phyloP scores from a whole-genome alignment of 2,113 vertebrate species.

The Empidonax traillii region DNA sequence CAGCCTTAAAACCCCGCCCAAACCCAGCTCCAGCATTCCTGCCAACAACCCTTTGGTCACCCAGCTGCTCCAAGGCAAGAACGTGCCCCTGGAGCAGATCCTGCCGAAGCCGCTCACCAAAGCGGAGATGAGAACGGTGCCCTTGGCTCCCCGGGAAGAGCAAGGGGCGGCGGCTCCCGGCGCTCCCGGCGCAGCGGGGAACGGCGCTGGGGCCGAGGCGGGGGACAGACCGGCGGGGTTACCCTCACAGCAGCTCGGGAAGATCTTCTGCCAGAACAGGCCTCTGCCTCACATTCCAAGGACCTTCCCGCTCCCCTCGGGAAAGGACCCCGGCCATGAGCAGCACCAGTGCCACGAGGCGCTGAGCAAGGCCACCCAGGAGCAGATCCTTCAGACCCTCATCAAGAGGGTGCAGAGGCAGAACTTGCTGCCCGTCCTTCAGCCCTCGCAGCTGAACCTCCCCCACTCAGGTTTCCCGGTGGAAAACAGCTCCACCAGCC shows the following conservation, averaged over 20 bases:
- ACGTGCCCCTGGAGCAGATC: slow-evolving; percentile 91
- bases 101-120: slow-evolving; percentile 86
- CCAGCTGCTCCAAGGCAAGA: slow-evolving; percentile 92
- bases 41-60: slow-evolving; percentile 95
- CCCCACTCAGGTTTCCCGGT: slow-evolving; percentile 68
- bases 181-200: not conserved
- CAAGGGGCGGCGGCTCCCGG: not conserved
- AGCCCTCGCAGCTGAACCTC: slow-evolving; percentile 71
- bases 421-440: slow-evolving; percentile 58
- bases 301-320: slow-evolving; percentile 58
- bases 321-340: slow-evolving; percentile 52
- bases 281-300: slow-evolving; percentile 67
- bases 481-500: slow-evolving; percentile 71
- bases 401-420: slow-evolving; percentile 82
- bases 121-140: slow-evolving; percentile 72
- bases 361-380: slow-evolving; percentile 82
- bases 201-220: not conserved
- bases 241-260: slow-evolving; percentile 48
- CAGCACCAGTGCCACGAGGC: slow-evolving; percentile 74
- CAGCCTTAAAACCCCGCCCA: slow-evolving; percentile 65
- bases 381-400: slow-evolving; percentile 87
- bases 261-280: slow-evolving; percentile 61
- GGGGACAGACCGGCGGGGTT: slow-evolving; percentile 20
- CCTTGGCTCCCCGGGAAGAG: slow-evolving; percentile 32
- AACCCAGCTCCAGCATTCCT: slow-evolving; percentile 83